Evolutionary conservation across 2,888 invertebrate genomes (phyloP), one percentile per base, ranked within the genome.

Genomic region (Drosophila hamatofila): DNA sequence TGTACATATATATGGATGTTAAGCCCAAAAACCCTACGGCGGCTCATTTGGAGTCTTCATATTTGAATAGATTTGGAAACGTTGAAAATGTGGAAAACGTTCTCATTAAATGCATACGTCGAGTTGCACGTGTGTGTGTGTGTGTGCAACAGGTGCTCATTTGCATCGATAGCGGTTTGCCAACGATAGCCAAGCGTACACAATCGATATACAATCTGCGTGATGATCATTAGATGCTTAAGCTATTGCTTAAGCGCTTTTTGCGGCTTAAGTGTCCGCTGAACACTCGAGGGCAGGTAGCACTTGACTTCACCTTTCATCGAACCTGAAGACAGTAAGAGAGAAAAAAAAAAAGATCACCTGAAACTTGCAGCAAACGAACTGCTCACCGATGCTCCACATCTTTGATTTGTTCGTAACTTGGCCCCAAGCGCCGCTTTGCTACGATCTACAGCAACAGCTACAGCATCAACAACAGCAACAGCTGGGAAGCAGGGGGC

Each of bases 81-180:
- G 54, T 46, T 46, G 51, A 55, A 70, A 74, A 66, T 48, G 63
- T 75, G 52, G 55, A 78, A 82, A 76, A 67, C 37, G 83, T 88
- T 83, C 82, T 82, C 83, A 68, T 54, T 46, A 63, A 74, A 62
- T 57, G 8, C 49, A 61, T 65, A 57, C 62, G 55, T 12, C 49
- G 7, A 66, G 46, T 48, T 52, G 42, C 27, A 60, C 87, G 77
- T 72, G 67, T 78, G 70, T 52, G 42, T 25, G 57, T 83, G 77
- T 72, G 67, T 78, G 70, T 83, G 21, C 65, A 87, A 84, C 88
- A 81, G 85, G 88, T 84, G 85, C 67, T 65, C 54, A 79, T 75
- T 72, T 77, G 63, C 78, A 78, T 78, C 59, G 65, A 79, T 76
- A 79, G 42, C 75, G 64, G 61, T 55, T 46, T 54, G 61, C 48